phyloP scores from a whole-genome alignment of 1,140 invertebrate species.

The Aphidius ervi region DNA sequence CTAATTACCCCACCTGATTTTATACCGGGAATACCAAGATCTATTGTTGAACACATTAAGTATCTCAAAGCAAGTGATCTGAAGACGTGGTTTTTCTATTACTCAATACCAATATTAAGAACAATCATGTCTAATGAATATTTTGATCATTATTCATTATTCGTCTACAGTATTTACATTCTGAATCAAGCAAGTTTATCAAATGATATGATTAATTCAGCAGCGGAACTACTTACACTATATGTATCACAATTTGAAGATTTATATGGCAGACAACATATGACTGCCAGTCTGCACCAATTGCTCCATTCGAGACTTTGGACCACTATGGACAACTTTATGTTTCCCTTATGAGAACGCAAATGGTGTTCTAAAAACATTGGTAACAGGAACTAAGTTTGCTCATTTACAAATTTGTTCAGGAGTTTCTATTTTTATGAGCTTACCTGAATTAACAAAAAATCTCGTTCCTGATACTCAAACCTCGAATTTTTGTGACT shows the following conservation, averaged over 20 bases:
- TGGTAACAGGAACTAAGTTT: background rate
- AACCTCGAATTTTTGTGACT: background rate
- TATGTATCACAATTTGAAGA: slow-evolving; percentile 13
- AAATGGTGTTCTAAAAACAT: slow-evolving; percentile 15
- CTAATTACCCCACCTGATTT: background rate
- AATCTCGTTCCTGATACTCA: background rate
- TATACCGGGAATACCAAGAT: background rate
- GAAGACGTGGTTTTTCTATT: slow-evolving; percentile 24
- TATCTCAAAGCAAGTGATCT: slow-evolving; percentile 33
- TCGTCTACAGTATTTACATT: slow-evolving; percentile 18
- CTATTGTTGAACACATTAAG: background rate
- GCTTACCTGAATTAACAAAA: background rate
- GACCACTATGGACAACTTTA: slow-evolving; percentile 12
- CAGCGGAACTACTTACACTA: background rate
- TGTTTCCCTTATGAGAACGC: slow-evolving; percentile 19
- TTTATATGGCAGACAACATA: slow-evolving; percentile 13
- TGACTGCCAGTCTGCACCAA: slow-evolving; percentile 12
- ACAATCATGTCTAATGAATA: slow-evolving; percentile 22
- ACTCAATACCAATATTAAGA: slow-evolving; percentile 25
- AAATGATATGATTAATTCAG: background rate
- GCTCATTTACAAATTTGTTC: slow-evolving; percentile 4
- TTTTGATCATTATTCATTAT: slow-evolving; percentile 28
- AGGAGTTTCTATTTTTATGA: background rate
- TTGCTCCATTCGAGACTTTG: slow-evolving; percentile 11
- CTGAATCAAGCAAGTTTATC: slow-evolving; percentile 20